Evolutionary conservation across 2,113 vertebrate genomes (phyloP).

Genomic region (Spizaetus ornatus): DNA sequence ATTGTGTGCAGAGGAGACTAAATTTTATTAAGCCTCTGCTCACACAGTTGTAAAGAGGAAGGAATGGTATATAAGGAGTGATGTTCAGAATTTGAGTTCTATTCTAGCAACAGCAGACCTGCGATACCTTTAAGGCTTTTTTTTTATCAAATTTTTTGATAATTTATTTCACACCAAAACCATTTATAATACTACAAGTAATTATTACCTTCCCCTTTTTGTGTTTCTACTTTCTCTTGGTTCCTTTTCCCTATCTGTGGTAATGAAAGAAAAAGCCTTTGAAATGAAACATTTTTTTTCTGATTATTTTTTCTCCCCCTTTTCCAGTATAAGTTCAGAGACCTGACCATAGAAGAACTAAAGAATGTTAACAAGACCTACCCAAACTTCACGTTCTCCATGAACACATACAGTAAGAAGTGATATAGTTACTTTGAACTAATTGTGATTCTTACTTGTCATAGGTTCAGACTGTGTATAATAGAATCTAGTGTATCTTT

Average conservation of each 20-base stretch:
- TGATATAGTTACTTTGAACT: background rate
- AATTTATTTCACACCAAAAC: background rate
- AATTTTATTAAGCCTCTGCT: background rate
- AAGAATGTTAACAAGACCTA: slow-evolving; percentile 68
- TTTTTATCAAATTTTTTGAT: background rate
- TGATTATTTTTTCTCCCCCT: background rate
- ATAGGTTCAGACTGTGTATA: background rate
- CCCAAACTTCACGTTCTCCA: slow-evolving; percentile 73
- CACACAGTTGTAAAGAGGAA: background rate
- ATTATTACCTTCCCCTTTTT: background rate
- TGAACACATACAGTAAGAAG: slow-evolving; percentile 79
- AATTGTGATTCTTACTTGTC: background rate
- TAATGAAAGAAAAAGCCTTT: background rate
- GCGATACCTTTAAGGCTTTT: background rate
- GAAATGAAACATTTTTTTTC: background rate
- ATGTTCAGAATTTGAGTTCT: background rate
- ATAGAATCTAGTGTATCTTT: background rate
- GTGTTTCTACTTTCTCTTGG: background rate
- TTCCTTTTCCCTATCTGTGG: background rate
- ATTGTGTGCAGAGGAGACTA: background rate
- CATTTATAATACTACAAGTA: background rate
- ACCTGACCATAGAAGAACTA: slow-evolving; percentile 79
- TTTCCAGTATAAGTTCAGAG: slow-evolving; percentile 81
- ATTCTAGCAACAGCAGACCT: background rate
- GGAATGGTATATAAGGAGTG: background rate